Evolutionary conservation across 2,888 invertebrate genomes (phyloP), one percentile per base, ranked within the genome.

Genomic region (Chromoteleia sp.): DNA sequence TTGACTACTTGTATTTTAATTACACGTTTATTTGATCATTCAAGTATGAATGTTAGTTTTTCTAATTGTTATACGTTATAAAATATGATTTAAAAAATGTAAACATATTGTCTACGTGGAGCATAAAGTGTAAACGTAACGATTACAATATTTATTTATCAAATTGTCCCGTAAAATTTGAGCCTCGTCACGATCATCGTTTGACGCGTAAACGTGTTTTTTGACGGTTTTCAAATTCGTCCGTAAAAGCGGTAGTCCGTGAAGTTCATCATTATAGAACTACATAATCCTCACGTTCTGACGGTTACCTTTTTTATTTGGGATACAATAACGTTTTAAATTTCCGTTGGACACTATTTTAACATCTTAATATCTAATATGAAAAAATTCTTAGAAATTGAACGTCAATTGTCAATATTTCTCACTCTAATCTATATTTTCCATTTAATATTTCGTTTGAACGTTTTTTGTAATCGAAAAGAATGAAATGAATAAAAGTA

Each of bases 271-370:
- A 30, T 67, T 19, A 8, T 54, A 45, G 43, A 45, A 45, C 12
- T 39, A 33, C 14, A 67, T 59, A 67, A 58, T 76, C 67, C 75
- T 76, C 52, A 67, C 67, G 67, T 67, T 67, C 59, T n/a, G 39
- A 61, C 41, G 30, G 43, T 59, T 56, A 56, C 43, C 43, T 67
- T 67, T 70, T 41, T 59, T 45, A 45, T 41, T 4, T 52, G 14
- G 33, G 21, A 15, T 30, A 75, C 65, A 76, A 76, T 76, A 67
- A 76, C 50, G 21, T 52, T 58, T 43, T 43, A 10, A 29, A 73
- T 63, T 52, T 76, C 39, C 36, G 36, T 29, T 5, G 45, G 30
- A 39, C 4, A 14, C 21, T 19, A 25, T 63, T 45, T 30, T 0
- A 63, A 63, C 6, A 25, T 25, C 63, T 59, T 59, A 48, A 74